phyloP scores from a whole-genome alignment of 2,888 invertebrate species.

The Spilosoma lubricipeda region DNA sequence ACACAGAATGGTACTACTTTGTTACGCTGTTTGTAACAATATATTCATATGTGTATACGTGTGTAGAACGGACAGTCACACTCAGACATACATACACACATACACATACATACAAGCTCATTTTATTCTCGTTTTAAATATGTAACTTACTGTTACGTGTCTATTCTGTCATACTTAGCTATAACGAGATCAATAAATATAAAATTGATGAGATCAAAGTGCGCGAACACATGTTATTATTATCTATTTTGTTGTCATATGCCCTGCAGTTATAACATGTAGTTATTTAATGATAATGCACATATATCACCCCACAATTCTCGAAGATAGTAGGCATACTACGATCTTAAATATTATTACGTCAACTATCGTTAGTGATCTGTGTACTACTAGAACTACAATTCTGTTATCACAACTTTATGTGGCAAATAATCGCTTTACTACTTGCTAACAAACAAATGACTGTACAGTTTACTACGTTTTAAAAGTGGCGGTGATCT shows the following conservation, averaged over 20 bases:
- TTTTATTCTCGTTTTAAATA: neutral
- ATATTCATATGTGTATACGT: neutral
- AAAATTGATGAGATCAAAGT: conserved; percentile 45
- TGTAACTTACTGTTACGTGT: neutral
- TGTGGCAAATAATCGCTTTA: too few relatives aligned
- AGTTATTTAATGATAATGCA: conserved; percentile 30
- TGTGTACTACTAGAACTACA: too few relatives aligned
- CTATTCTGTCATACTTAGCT: neutral
- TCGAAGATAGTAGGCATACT: neutral
- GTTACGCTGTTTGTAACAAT: neutral
- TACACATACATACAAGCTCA: neutral
- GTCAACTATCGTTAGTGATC: too few relatives aligned
- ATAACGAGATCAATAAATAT: neutral
- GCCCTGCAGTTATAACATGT: conserved; percentile 9
- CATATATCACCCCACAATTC: conserved; percentile 22
- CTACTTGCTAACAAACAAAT: too few relatives aligned
- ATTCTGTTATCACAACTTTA: too few relatives aligned
- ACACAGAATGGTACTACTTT: neutral
- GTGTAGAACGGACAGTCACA: neutral
- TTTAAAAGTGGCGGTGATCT: too few relatives aligned
- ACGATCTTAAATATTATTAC: neutral
- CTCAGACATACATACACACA: neutral
- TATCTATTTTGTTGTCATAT: conserved; percentile 25
- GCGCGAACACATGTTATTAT: conserved; percentile 15
- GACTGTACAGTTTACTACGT: too few relatives aligned